A percentile compares a stretch with the other conserved stretches of the same genome.
Evolutionary conservation across 2,888 invertebrate species (phyloP).

Genomic region (Tupiocoris notatus): DNA sequence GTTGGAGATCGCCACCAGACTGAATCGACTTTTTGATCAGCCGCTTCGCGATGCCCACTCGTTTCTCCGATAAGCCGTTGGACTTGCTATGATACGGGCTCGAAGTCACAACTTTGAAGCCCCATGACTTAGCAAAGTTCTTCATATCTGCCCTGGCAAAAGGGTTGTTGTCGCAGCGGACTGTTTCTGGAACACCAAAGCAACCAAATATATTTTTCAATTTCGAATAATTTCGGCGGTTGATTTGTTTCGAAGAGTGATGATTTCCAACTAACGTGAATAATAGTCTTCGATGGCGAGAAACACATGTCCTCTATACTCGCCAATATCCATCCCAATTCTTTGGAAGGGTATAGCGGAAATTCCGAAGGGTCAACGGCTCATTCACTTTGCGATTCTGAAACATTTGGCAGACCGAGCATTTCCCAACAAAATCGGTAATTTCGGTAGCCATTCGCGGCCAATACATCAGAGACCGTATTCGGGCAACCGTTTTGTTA

Average conservation of each 20-base stretch:
- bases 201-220: constrained; percentile 6
- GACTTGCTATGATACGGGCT: constrained; percentile 32
- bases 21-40: constrained; percentile 25
- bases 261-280: constrained; percentile 17
- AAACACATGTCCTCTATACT: too few relatives aligned
- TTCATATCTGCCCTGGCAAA: constrained; percentile 21
- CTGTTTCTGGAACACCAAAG: constrained; percentile 13
- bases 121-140: constrained; percentile 11
- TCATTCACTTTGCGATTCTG: too few relatives aligned
- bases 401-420: too few relatives aligned
- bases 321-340: constrained; percentile 28
- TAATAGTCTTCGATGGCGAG: constrained; percentile 25
- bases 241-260: constrained; percentile 10
- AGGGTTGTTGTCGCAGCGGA: constrained; percentile 23
- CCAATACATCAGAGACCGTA: too few relatives aligned
- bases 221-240: constrained; percentile 10
- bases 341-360: constrained; percentile 29
- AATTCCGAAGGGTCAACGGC: too few relatives aligned
- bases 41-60: constrained; percentile 31
- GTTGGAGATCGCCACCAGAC: constrained; percentile 6
- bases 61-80: constrained; percentile 25
- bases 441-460: too few relatives aligned
- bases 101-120: too few relatives aligned
- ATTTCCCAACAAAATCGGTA: too few relatives aligned
- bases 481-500: too few relatives aligned